Evolutionary conservation across 1,140 invertebrate genomes (phyloP).

Genomic region (Sitobion miscanthi): DNA sequence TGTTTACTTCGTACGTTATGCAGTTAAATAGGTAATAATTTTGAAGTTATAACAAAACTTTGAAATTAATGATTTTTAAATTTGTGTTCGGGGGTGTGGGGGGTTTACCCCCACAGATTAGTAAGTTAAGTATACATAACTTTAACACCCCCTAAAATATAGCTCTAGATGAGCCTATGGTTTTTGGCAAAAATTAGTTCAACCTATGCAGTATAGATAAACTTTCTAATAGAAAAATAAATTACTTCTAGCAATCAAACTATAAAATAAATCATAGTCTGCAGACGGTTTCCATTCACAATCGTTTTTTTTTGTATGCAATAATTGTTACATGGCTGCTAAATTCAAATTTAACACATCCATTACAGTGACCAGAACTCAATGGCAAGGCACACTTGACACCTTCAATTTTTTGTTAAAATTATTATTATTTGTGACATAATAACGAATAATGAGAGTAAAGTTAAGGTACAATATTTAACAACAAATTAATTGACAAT

Average conservation of each 20-base stretch:
- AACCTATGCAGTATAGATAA: too few relatives aligned
- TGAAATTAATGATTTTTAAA: too few relatives aligned
- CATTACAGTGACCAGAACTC: background rate
- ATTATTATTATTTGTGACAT: background rate
- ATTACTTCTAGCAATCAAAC: background rate
- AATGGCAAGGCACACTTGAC: background rate
- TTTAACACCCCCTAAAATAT: too few relatives aligned
- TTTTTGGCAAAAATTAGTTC: too few relatives aligned
- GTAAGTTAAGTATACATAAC: too few relatives aligned
- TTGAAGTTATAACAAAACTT: too few relatives aligned
- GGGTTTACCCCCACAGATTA: too few relatives aligned
- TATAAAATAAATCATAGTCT: too few relatives aligned
- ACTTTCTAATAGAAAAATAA: background rate
- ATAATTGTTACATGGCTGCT: background rate
- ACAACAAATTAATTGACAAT: background rate
- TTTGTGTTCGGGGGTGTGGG: too few relatives aligned
- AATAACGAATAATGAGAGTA: background rate
- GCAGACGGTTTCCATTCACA: background rate
- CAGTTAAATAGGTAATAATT: too few relatives aligned
- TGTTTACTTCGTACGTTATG: too few relatives aligned
- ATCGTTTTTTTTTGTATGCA: background rate
- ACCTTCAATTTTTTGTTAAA: background rate
- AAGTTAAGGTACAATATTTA: background rate
- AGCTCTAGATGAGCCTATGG: too few relatives aligned
- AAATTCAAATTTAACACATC: background rate